Evolutionary conservation across 2,888 invertebrate species (phyloP), one percentile per base, ranked within the genome.

Genomic region (Cephonodes hylas): DNA sequence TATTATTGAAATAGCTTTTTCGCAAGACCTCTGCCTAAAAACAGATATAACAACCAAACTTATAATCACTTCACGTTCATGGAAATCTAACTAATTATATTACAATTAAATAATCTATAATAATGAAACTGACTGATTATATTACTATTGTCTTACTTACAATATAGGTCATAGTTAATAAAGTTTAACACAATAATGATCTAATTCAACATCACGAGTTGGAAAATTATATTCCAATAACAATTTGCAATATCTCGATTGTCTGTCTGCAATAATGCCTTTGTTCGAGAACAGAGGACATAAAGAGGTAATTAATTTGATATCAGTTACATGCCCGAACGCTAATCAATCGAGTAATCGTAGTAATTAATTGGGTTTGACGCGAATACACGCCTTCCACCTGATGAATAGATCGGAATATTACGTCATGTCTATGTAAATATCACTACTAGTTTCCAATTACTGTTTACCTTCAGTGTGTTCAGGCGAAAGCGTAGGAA

Each of bases 321-420:
- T 82, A 81, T 78, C 78, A 76, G 78, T 77, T 74, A 76, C 85
- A 81, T 69, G 75, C 76, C 75, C 71, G 69, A 77, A 68, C 67
- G 65, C 76, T 80, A 83, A 88, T 88, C 85, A 87, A 86, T 86
- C 80, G 81, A 77, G 74, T 86, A 85, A 85, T 86, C 75, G 76
- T 73, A 70, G 75, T 83, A 86, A 89, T 88, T 88, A 88, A 86
- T 88, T 87, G 75, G 70, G 79, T 82, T 84, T 79, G 83, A 83
- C 81, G 74, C 70, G 70, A 75, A 76, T 76, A 72, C 73, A 72
- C 61, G 38, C 38, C 58, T 63, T 67, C 13, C 61, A 65, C 58
- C 42, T 61, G 44, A 53, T 25, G 27, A 46, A 20, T n/a, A 23
- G 34, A 38, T 48, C 42, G 25, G 42, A 27, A 42, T 57, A 58